Evolutionary conservation across 2,113 vertebrate species (phyloP).

Genomic region (Pedetes capensis): DNA sequence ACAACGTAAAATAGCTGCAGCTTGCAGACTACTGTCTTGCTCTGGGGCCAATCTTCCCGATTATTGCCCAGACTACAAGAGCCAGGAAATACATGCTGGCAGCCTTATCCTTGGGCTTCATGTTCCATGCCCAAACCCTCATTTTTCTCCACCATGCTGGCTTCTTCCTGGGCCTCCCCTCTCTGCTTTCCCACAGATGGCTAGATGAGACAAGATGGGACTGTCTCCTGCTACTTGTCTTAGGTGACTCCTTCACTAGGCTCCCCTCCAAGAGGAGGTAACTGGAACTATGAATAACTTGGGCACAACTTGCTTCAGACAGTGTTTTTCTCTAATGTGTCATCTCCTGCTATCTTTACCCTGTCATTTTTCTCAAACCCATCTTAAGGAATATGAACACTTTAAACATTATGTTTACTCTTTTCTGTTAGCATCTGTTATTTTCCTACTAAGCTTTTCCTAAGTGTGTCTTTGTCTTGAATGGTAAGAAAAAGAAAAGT

Average conservation of each 20-base stretch:
- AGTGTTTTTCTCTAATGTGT: neutral
- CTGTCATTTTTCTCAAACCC: neutral
- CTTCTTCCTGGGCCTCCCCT: neutral
- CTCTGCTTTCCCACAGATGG: neutral
- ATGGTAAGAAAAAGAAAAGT: neutral
- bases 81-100: neutral
- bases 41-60: neutral
- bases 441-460: slow-evolving; percentile 21
- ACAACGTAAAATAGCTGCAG: neutral
- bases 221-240: neutral
- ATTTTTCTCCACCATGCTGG: neutral
- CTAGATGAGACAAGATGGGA: neutral
- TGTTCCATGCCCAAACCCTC: neutral
- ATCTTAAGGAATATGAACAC: neutral
- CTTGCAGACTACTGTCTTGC: neutral
- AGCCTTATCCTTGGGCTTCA: neutral
- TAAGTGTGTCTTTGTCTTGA: neutral
- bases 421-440: neutral
- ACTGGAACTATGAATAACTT: neutral
- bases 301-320: neutral
- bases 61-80: neutral
- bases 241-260: neutral
- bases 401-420: neutral
- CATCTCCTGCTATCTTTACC: neutral
- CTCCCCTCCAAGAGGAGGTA: neutral